phyloP scores from a whole-genome alignment of 1,140 invertebrate genomes.

The Drosophila bifasciata region DNA sequence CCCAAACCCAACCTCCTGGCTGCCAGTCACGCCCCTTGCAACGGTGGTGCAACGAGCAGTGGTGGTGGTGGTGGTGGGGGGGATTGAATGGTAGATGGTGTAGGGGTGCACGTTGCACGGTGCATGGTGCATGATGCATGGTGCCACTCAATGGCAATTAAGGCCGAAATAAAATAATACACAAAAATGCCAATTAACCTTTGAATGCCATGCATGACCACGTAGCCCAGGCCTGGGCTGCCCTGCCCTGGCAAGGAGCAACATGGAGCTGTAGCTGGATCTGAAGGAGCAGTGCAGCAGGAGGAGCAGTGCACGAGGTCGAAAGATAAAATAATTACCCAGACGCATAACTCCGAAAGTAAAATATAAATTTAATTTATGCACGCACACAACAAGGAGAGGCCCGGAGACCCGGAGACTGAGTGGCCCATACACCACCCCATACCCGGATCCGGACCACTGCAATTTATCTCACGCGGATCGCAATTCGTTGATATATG shows the following conservation, averaged over 20 bases:
- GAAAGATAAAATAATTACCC: slow-evolving; percentile 81
- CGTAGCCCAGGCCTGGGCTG: slow-evolving; percentile 45
- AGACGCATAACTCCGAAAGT: slow-evolving; percentile 81
- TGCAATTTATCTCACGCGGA: slow-evolving; percentile 78
- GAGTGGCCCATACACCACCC: slow-evolving; percentile 1
- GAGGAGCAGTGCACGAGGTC: slow-evolving; percentile 13
- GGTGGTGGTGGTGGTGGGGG: not conserved
- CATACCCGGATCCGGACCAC: slow-evolving; percentile 24
- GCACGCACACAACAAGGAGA: slow-evolving; percentile 61
- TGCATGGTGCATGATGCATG: slow-evolving; percentile 38
- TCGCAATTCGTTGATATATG: slow-evolving; percentile 33
- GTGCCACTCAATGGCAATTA: slow-evolving; percentile 73
- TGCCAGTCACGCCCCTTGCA: no score
- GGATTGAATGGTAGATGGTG: slow-evolving; percentile 14
- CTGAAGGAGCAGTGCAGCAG: not conserved
- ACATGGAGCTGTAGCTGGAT: not conserved
- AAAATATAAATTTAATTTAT: slow-evolving; percentile 80
- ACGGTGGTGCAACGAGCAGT: slow-evolving; percentile 29
- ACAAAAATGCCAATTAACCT: slow-evolving; percentile 80
- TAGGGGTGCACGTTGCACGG: slow-evolving; percentile 22
- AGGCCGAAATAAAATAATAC: slow-evolving; percentile 62
- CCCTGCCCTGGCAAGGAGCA: not conserved
- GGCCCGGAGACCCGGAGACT: slow-evolving; percentile 18
- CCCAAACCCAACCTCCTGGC: no score
- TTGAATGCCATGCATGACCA: slow-evolving; percentile 79